Evolutionary conservation across 2,888 invertebrate species (phyloP).

Genomic region (Conops quadrifasciatus): DNA sequence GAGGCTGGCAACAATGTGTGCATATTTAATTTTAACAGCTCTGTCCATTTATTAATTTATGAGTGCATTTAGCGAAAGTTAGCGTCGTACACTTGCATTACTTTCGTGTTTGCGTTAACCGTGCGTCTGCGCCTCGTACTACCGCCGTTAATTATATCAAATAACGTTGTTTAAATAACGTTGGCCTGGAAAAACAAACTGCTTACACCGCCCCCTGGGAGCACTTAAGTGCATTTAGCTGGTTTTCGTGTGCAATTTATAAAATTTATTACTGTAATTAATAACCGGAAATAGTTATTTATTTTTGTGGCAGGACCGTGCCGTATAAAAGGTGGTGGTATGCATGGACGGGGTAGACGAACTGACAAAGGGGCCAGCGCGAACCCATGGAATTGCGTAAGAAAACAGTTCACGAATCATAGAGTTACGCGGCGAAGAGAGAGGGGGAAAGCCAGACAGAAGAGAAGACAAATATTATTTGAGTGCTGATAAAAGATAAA

Average conservation of each 20-base stretch:
- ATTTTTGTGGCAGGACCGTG: slow-evolving; percentile 14
- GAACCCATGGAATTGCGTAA: too few species aligned
- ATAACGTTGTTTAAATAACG: slow-evolving; percentile 29
- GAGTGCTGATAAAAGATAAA: too few species aligned
- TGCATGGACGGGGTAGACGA: neutral
- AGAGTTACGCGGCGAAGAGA: too few species aligned
- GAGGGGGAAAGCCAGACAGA: too few species aligned
- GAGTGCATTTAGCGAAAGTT: slow-evolving; percentile 27
- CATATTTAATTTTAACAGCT: slow-evolving; percentile 27
- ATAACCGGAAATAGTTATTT: slow-evolving; percentile 37
- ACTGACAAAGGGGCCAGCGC: neutral
- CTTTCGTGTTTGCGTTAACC: slow-evolving; percentile 6
- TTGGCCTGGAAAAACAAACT: slow-evolving; percentile 12
- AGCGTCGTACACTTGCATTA: neutral
- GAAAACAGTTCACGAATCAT: too few species aligned
- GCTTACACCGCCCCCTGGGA: slow-evolving; percentile 9
- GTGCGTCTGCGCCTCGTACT: slow-evolving; percentile 13
- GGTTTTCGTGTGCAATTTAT: slow-evolving; percentile 21
- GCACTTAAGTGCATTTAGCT: slow-evolving; percentile 21
- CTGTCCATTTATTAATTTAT: slow-evolving; percentile 29
- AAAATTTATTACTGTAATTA: slow-evolving; percentile 37
- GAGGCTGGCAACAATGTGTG: slow-evolving; percentile 17
- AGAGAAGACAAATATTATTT: too few species aligned
- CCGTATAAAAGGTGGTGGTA: neutral
- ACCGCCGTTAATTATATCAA: slow-evolving; percentile 25